Evolutionary conservation across 35 echinoderm and acorn worm species (phyloP).

Genomic region (Apostichopus japonicus): DNA sequence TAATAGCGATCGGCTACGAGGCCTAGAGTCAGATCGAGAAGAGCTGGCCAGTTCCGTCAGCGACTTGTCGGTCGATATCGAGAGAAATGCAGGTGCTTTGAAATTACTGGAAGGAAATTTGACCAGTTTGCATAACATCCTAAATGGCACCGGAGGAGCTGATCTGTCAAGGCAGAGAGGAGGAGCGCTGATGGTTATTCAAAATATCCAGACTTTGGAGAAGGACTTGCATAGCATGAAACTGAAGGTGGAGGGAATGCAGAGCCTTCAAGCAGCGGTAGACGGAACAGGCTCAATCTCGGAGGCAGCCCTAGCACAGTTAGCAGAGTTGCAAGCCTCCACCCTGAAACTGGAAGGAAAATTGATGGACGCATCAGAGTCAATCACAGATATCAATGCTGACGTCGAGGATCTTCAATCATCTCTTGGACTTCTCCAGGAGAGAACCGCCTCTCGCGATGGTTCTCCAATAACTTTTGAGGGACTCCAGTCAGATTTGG

Average conservation of each 20-base stretch:
- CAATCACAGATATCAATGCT: neutral
- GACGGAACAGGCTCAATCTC: neutral
- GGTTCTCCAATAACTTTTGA: conserved; percentile 33
- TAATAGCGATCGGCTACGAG: neutral
- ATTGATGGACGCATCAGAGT: neutral
- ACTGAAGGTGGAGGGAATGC: conserved; percentile 9
- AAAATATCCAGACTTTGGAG: neutral
- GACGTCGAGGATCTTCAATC: neutral
- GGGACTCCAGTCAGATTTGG: conserved; percentile 1
- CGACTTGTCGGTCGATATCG: neutral
- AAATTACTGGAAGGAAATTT: neutral
- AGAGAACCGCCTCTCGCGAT: neutral
- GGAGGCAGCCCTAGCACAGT: conserved; percentile 11
- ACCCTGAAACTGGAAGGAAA: neutral
- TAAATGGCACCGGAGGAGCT: conserved; percentile 8
- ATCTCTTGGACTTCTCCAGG: neutral
- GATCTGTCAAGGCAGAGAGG: neutral
- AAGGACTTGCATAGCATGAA: conserved; percentile 1
- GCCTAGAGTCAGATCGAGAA: neutral
- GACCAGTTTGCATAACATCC: neutral
- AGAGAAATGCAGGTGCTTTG: neutral
- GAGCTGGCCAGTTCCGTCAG: neutral
- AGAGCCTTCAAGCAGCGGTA: conserved; percentile 13
- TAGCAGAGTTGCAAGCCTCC: neutral
- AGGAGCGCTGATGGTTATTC: neutral